Conservation (phyloP, 2,888 invertebrate species). For the Silvanus unidentatus region DNA sequence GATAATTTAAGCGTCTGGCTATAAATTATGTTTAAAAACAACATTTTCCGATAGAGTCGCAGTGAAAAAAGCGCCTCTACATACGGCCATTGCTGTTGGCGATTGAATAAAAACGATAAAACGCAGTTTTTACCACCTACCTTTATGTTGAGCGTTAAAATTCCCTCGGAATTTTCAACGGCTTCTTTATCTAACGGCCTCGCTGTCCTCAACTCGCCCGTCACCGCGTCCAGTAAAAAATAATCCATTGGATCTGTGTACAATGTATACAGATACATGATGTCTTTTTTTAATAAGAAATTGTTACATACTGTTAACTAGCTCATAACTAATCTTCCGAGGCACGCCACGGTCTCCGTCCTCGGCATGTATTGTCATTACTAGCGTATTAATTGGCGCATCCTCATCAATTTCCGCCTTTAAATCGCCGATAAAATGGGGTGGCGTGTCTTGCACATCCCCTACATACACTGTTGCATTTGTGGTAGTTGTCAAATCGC, state of each 20-base stretch:
- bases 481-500: conserved; percentile 64
- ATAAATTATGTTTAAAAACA: not conserved
- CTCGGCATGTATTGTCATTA: conserved; percentile 71
- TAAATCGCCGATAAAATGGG: conserved; percentile 74
- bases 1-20: too few species aligned
- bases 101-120: too few species aligned
- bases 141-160: conserved; percentile 68
- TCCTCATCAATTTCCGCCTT: conserved; percentile 76
- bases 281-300: not conserved
- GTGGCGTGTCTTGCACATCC: conserved; percentile 84
- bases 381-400: conserved; percentile 74
- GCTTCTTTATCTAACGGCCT: conserved; percentile 82
- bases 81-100: too few species aligned
- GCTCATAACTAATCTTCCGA: conserved; percentile 68
- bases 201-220: conserved; percentile 77
- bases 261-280: not conserved
- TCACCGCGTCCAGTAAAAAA: conserved; percentile 71
- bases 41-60: too few species aligned
- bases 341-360: conserved; percentile 84
- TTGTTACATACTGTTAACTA: conserved; percentile 66
- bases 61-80: too few species aligned
- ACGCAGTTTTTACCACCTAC: conserved; percentile 39
- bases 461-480: conserved; percentile 72
- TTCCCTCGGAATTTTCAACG: conserved; percentile 70
- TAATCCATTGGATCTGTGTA: conserved; percentile 52